Evolutionary conservation across 2,888 invertebrate genomes (phyloP), one percentile per base, ranked within the genome.

Genomic region (Lasius platythorax): DNA sequence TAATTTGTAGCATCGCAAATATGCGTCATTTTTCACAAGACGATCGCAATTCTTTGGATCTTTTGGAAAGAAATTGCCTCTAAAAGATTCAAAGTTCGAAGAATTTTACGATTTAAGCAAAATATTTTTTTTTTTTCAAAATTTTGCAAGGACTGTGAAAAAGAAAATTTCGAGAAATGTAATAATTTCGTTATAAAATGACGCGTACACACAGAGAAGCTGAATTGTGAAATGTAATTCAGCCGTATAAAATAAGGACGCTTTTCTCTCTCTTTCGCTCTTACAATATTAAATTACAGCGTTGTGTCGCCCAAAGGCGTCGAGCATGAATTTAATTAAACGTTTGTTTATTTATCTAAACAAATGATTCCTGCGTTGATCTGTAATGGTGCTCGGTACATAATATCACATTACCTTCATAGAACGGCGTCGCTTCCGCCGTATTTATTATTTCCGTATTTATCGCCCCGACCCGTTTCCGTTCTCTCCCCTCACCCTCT

Each of bases 401-500:
- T 70, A 50, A 81, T 50, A 63, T 70, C 28, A 63, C 70, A n/a
- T 81, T 70, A 63, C 50, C 9, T 28, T 70, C 23, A 15, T 12
- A 33, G 58, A 18, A 79, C 9, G 8, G 2, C 18, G 37, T 9
- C 58, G 56, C 33, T 72, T 37, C 61, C 12, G 70, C 43, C 11
- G 50, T 46, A 53, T 50, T 81, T 56, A 46, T 78, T 50, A 40
- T 23, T 33, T 4, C 12, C 61, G 18, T 79, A 70, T 79, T 79
- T 81, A 81, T 81, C 67, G 43, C 78, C 46, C 46, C 61, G 70
- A 79, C 46, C 61, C 15, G 70, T 81, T 81, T 81, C 46, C 70
- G 46, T 28, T 79, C 72, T 28, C 61, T 12, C 46, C n/a, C 50
- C 61, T 12, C 46, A 15, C 50, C 61, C 70, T 46, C 28, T 70